phyloP scores from a whole-genome alignment of 2,113 vertebrate species.

The Phylloscopus trochiloides region DNA sequence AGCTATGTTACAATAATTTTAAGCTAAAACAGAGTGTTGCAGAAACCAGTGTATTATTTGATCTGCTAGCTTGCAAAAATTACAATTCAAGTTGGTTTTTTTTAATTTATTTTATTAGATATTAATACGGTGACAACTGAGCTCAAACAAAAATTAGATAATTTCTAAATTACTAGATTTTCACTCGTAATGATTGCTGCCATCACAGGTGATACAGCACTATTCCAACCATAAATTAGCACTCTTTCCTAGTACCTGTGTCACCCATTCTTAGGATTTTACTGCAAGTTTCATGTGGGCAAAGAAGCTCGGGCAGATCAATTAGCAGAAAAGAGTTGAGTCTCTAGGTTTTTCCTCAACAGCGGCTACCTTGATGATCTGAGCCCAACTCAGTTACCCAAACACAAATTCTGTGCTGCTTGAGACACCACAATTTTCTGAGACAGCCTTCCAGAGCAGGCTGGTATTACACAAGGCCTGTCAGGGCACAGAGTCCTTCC shows the following conservation, averaged over 20 bases:
- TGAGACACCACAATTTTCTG: neutral
- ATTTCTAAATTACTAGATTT: neutral
- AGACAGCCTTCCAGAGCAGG: neutral
- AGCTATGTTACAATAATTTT: neutral
- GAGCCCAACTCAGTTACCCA: neutral
- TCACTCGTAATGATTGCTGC: neutral
- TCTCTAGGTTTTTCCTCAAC: neutral
- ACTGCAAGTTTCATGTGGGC: neutral
- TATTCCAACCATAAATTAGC: neutral
- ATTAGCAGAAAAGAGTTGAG: neutral
- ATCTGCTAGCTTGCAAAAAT: neutral
- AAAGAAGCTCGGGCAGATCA: neutral
- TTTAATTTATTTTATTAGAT: neutral
- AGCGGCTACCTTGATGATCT: neutral
- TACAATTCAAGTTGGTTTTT: neutral
- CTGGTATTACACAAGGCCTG: neutral
- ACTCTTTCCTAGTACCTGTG: neutral
- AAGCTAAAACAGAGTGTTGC: neutral
- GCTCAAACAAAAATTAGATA: neutral
- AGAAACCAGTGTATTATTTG: neutral
- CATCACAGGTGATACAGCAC: neutral
- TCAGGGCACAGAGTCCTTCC: neutral
- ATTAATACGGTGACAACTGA: neutral
- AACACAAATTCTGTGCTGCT: neutral
- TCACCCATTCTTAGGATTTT: neutral